A percentile compares a stretch with the other conserved stretches of the same genome.
These are phyloP conservation scores for Holcopasites calliopsidis DNA, from an alignment of 1,140 invertebrate genomes.

Conservation along the genomic window DNA sequence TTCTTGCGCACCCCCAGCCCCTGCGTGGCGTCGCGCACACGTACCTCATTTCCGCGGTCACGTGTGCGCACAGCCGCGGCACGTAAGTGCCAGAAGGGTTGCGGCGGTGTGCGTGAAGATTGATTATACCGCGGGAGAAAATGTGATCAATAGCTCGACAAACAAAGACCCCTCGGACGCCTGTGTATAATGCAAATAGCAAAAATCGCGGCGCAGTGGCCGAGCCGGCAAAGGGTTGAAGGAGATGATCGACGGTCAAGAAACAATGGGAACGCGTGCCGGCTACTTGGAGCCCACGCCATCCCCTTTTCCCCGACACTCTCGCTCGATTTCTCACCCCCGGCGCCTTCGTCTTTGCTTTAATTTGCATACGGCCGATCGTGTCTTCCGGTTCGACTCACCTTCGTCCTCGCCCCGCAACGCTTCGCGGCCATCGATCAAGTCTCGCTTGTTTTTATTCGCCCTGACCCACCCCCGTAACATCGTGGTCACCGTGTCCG, in stretches of 20 bases:
- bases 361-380: conserved; percentile 64
- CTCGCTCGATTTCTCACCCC: conserved; percentile 55
- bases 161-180: conserved; percentile 74
- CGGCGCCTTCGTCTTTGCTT: conserved; percentile 43
- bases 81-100: conserved; percentile 66
- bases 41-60: conserved; percentile 57
- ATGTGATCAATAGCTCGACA: conserved; percentile 79
- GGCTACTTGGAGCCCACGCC: conserved; percentile 59
- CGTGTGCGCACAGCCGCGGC: conserved; percentile 45
- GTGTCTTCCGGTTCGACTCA: conserved; percentile 59
- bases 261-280: conserved; percentile 61
- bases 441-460: conserved; percentile 66
- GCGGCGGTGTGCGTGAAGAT: conserved; percentile 75
- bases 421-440: conserved; percentile 64
- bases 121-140: conserved; percentile 79
- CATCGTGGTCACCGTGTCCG: conserved; percentile 49
- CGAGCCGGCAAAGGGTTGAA: not conserved
- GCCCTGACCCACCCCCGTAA: conserved; percentile 41
- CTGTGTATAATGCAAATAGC: conserved; percentile 75
- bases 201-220: conserved; percentile 73
- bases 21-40: conserved; percentile 58
- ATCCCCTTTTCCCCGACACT: conserved; percentile 47
- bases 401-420: conserved; percentile 56
- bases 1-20: conserved; percentile 68
- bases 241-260: conserved; percentile 57